phyloP scores from a whole-genome alignment of 2,888 invertebrate species.

The Pristionchus exspectatus region DNA sequence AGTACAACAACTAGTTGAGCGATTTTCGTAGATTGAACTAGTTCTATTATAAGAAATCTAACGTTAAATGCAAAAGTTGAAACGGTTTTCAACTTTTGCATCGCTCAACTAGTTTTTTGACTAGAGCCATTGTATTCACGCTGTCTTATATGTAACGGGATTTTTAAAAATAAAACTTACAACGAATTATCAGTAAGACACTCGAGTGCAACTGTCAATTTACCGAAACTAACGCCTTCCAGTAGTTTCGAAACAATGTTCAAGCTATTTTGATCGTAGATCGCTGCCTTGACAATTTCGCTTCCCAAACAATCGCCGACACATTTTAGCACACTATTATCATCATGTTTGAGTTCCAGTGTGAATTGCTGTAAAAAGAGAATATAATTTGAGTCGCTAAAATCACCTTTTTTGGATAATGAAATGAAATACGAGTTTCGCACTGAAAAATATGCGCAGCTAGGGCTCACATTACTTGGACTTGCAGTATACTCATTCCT shows the following conservation, averaged over 20 bases:
- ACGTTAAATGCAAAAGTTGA: too few relatives aligned
- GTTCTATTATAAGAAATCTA: too few relatives aligned
- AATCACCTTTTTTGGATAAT: not conserved
- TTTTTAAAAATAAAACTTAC: not conserved
- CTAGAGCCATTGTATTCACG: too few relatives aligned
- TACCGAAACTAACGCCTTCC: not conserved
- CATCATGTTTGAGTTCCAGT: not conserved
- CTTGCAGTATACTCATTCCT: not conserved
- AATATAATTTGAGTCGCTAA: not conserved
- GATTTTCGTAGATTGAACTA: too few relatives aligned
- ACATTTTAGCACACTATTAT: not conserved
- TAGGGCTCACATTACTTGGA: not conserved
- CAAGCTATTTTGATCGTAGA: not conserved
- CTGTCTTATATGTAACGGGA: too few relatives aligned
- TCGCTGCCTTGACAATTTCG: not conserved
- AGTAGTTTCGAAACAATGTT: not conserved
- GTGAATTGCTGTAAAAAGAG: not conserved
- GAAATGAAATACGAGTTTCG: not conserved
- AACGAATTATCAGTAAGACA: not conserved
- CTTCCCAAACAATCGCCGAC: not conserved
- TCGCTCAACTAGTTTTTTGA: too few relatives aligned
- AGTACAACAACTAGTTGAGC: too few relatives aligned
- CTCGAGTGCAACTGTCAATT: not conserved
- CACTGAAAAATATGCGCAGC: too few relatives aligned
- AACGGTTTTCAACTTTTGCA: too few relatives aligned